Base-by-base conservation (phyloP, 2,888 invertebrate species). In the Panzeria rudis region DNA sequence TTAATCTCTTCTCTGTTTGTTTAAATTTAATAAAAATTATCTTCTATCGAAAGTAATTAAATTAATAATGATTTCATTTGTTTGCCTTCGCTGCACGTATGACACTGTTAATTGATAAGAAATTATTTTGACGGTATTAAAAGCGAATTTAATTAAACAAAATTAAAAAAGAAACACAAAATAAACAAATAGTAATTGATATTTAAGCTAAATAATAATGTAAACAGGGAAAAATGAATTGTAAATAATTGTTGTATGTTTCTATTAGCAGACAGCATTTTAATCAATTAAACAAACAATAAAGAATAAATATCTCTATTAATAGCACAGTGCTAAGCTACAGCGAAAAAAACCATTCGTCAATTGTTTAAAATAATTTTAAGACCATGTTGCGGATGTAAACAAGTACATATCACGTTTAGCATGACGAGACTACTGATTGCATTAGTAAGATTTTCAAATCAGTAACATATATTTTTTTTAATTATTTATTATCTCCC, bases 51-150 rank as follows among this genome's bases (percentile, higher is more conserved):
- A 64, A 25, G n/a, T 50, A 61, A 61, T 73, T 73, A 61, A 61
- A 47, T 61, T 44, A 59, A 47, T 13, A 38, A 25, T 59, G 7
- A 3, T 44, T 44, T 59, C 2, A 41, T 56, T n/a, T 25, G 25
- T n/a, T 25, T 20, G 15, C 13, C 5, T 50, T 50, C 15, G 9
- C 29, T 41, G 44, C 13, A 29, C 29, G 32, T 38, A 44, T 38
- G 41, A 50, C 56, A n/a, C 38, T 20, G 7, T 35, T 61, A 20
- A 50, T 50, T 50, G 62, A 75, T 75, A 75, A 75, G 62, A 62
- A 62, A 52, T n/a, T 66, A 23, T 41, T 71, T 56, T 61, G 59
- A 7, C 8, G 20, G 15, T 2, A 20, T 72, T 59, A 59, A 59
- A 72, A 59, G 41, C 32, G 17, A 44, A 72, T 44, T 32, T 8